A percentile compares a stretch with the other conserved stretches of the same genome.
phyloP scores from a whole-genome alignment of 2,888 invertebrate species.

The Drosophila ezoana region DNA sequence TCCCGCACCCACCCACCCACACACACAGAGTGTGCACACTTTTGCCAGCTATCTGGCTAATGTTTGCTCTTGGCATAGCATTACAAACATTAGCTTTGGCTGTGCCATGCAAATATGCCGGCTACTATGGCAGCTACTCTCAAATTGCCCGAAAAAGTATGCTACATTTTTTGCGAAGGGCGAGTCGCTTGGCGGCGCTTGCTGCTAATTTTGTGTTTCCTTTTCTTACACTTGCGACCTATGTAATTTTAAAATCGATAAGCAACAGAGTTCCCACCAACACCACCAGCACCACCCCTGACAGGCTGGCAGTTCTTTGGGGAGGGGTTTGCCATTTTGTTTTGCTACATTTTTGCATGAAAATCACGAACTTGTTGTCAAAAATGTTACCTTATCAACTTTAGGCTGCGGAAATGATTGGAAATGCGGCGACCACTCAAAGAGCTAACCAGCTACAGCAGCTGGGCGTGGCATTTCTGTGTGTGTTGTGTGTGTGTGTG shows the following conservation, averaged over 20 bases:
- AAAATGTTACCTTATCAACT: slow-evolving; percentile 69
- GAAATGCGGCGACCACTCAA: slow-evolving; percentile 63
- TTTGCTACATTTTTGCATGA: slow-evolving; percentile 70
- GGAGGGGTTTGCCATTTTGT: slow-evolving; percentile 25
- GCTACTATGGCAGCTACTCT: slow-evolving; percentile 32
- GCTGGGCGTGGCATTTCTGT: slow-evolving; percentile 28
- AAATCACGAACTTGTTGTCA: slow-evolving; percentile 78
- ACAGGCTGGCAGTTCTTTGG: not conserved
- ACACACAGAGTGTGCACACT: slow-evolving; percentile 30
- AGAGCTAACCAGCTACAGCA: slow-evolving; percentile 10
- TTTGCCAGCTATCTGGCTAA: slow-evolving; percentile 68
- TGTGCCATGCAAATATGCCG: slow-evolving; percentile 68
- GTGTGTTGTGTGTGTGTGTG: slow-evolving; percentile 24
- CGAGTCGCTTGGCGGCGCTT: slow-evolving; percentile 19
- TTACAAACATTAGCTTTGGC: slow-evolving; percentile 67
- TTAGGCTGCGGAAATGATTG: slow-evolving; percentile 51
- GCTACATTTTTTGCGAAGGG: slow-evolving; percentile 47
- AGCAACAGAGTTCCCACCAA: slow-evolving; percentile 54
- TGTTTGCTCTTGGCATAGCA: slow-evolving; percentile 71
- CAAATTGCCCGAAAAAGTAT: slow-evolving; percentile 70
- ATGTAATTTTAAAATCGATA: slow-evolving; percentile 76
- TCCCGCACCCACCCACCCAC: slow-evolving; percentile 1
- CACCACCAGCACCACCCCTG: not conserved
- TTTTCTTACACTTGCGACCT: slow-evolving; percentile 46
- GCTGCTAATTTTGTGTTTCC: slow-evolving; percentile 71